Conservation (phyloP, 2,113 vertebrate genomes). For the Andinoacara biseriatus region DNA sequence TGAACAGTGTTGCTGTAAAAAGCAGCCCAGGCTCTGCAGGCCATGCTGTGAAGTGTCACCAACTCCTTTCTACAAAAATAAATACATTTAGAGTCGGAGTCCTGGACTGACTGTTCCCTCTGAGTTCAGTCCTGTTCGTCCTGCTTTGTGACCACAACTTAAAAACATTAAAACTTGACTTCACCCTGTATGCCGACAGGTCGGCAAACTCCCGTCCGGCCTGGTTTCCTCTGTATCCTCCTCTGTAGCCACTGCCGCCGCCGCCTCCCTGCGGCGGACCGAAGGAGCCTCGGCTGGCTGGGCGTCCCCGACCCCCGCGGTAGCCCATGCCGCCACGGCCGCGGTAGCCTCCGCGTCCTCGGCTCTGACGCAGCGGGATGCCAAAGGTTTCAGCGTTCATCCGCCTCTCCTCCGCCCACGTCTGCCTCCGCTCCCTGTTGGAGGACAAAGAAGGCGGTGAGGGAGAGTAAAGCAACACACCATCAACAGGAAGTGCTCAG, state of each 20-base stretch:
- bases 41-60: no score
- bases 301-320: slow-evolving; percentile 86
- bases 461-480: background rate
- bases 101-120: no score
- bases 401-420: slow-evolving; percentile 92
- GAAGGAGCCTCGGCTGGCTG: slow-evolving; percentile 82
- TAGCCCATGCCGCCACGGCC: slow-evolving; percentile 86
- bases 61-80: no score
- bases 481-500: background rate
- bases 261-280: slow-evolving; percentile 77
- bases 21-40: no score
- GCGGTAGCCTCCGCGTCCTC: slow-evolving; percentile 88
- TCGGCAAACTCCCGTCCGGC: slow-evolving; percentile 91
- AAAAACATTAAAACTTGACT: background rate
- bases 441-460: background rate
- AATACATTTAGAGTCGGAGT: no score
- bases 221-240: slow-evolving; percentile 88
- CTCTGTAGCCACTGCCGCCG: slow-evolving; percentile 79
- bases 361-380: slow-evolving; percentile 87
- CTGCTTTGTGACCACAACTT: background rate
- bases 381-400: slow-evolving; percentile 94
- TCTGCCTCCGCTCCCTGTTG: slow-evolving; percentile 88
- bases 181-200: slow-evolving; percentile 89
- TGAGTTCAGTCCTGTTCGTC: no score
- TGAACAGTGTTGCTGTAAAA: no score